Base-by-base conservation (phyloP, 2,888 invertebrate species). In the Sabatieria punctata region DNA sequence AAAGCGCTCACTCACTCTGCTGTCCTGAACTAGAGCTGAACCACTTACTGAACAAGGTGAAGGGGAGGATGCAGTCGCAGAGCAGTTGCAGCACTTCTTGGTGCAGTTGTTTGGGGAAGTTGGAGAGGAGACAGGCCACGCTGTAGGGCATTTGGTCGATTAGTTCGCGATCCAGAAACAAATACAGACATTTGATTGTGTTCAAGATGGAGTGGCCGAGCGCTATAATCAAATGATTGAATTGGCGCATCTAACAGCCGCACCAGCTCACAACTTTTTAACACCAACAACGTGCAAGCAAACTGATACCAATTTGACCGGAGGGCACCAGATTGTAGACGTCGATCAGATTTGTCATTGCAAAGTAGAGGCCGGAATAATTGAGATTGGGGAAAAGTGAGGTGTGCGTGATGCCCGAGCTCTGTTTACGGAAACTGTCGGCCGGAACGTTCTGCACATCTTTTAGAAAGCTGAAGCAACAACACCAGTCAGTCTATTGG, bases 91-190 rank as follows among this genome's bases (percentile, higher is more conserved):
- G 78, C 53, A 93, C 84, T 61, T 91, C 88, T 70, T 86, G 88
- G 66, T 95, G 91, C 46, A 95, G 72, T 45, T 80, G 77, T 42
- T 77, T 75, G 1, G 95, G 95, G 63, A 97, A 78, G 41, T 85
- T 83, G 46, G 88, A 84, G 61, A 97, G 81, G 55, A 88, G 82
- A 57, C 86, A 85, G 43, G 95, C 91, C 41, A 88, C 82, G 57
- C 89, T 73, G 68, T 89, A 89, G 22, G 95, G 89, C 58, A 97
- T 73, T 61, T 85, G 85, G 71, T 95, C 93, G 57, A 97, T 82
- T 63, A 85, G 75, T 65, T 95, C 93, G 65, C 86, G 82, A 67
- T 95, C 93, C 62, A 97, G 72, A 70, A 97, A 97, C 13, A 95
- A 89, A 52, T 95, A 76, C 56, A 97, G 74, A 65, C 91, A 91